Conservation (phyloP, 2,113 vertebrate genomes). For the Lipotes vexillifer region DNA sequence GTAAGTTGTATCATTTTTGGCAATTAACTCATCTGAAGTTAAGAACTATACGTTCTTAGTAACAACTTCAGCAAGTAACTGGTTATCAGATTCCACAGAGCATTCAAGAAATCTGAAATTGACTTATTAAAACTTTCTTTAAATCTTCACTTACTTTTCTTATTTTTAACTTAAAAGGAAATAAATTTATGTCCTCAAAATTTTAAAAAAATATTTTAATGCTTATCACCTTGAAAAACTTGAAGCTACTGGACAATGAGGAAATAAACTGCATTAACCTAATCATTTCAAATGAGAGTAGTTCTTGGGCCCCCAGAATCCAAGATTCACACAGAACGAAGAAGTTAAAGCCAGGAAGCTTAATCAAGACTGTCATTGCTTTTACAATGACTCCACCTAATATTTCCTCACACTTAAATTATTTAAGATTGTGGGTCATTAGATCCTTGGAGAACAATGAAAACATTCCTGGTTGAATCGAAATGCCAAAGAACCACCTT, state of each 20-base stretch:
- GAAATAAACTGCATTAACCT: neutral
- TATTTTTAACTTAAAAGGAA: neutral
- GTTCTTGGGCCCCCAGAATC: neutral
- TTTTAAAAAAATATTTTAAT: neutral
- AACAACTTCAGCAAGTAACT: neutral
- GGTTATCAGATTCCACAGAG: neutral
- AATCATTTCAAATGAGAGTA: slow-evolving; percentile 6
- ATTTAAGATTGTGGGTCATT: neutral
- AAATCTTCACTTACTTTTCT: neutral
- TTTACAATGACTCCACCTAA: neutral
- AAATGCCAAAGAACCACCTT: neutral
- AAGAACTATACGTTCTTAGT: neutral
- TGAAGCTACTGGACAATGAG: neutral
- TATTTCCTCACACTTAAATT: slow-evolving; percentile 25
- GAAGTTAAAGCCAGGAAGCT: slow-evolving; percentile 10
- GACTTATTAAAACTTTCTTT: neutral
- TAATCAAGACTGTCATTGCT: neutral
- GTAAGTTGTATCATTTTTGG: neutral
- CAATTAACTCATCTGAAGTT: neutral
- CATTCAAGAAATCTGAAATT: neutral
- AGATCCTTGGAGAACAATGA: neutral
- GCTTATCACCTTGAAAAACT: slow-evolving; percentile 20
- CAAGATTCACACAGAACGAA: neutral
- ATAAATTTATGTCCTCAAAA: neutral
- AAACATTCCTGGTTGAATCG: neutral